Percentiles rank a stretch among this genome's conserved stretches.
Conservation (phyloP, 2,797 vertebrate species). For the Poliocrania exsul region DNA sequence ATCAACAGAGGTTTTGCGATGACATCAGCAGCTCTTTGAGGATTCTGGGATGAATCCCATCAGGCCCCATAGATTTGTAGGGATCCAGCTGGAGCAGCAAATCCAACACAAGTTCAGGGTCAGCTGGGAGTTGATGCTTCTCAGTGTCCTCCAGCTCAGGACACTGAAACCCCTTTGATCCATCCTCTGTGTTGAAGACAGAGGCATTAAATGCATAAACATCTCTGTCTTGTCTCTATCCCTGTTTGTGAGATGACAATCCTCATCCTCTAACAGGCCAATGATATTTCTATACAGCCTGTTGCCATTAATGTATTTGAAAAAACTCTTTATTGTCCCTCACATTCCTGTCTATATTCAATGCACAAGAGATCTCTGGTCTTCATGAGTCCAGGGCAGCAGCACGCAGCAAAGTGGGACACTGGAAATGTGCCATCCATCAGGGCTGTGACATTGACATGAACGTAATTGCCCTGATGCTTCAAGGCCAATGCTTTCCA, state of each 20-base stretch:
- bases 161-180: background rate
- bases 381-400: background rate
- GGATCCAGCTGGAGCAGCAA: background rate
- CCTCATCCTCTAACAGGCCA: background rate
- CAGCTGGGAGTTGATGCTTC: background rate
- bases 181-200: background rate
- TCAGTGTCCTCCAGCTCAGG: background rate
- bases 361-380: too few relatives aligned
- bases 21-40: background rate
- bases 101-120: background rate
- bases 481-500: background rate
- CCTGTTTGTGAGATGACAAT: background rate
- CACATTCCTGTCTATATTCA: background rate
- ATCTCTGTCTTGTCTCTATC: background rate
- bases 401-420: background rate
- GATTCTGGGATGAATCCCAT: background rate
- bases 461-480: background rate
- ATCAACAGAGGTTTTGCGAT: background rate
- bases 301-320: background rate
- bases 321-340: background rate
- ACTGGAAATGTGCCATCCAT: background rate
- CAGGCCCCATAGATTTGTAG: background rate
- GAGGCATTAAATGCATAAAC: background rate
- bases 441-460: fast-evolving
- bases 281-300: background rate